Evolutionary conservation across 2,113 vertebrate species (phyloP), one percentile per base, ranked within the genome.

Genomic region (Leptobrachium leishanense): DNA sequence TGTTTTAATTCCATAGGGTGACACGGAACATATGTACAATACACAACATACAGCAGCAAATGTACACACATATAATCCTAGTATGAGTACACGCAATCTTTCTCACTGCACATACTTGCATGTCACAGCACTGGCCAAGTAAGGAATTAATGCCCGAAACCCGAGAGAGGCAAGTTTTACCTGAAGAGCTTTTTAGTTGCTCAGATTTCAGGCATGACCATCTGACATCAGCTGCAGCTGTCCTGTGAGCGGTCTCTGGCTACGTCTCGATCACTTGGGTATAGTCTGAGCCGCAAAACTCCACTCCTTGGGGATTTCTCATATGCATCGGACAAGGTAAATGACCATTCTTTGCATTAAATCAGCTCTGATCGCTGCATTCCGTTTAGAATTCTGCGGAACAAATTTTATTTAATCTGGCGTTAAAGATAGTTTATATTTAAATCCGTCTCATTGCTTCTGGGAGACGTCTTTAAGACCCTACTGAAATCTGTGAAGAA

Each of bases 71-170:
- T 43, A 71, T 20, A 65, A 63, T 40, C 42, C 46, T 72, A 11
- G 53, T 55, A 72, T 41, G 50, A 55, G 68, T 63, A 70, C 8
- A 64, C 57, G 44, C 68, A 54, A 57, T 39, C 39, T 43, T 72
- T n/a, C 76, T 71, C 43, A 65, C 13, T n/a, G 76, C 59, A 41
- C 76, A 70, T 79, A 55, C 62, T 43, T 73, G 70, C 62, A 72
- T 79, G 70, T 79, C 77, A 73, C 53, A 73, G 71, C 77, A 55
- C 20, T 73, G 70, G 77, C 77, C 77, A 79, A 79, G 77, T 79
- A 79, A 68, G 77, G 77, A 79, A 79, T 79, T 79, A 79, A 79
- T 79, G 77, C 73, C 70, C 70, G 77, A 79, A 79, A 79, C 77
- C 77, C 7, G 77, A 79, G 77, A 73, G 70, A 66, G 69, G 62